Conservation (phyloP, 2,888 invertebrate species). For the Melieria crassipennis region DNA sequence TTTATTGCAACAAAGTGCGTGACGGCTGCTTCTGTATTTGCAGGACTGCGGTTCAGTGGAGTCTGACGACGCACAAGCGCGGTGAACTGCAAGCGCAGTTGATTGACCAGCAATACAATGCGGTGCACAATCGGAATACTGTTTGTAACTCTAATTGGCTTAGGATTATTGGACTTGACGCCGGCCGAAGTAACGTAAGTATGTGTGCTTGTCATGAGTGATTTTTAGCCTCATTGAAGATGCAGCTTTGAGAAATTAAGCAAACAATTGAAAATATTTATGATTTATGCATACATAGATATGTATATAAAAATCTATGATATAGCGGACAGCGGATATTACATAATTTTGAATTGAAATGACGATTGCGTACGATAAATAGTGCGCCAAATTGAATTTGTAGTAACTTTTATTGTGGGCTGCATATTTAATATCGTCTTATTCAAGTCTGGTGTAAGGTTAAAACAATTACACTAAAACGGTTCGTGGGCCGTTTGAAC, state of each 20-base stretch:
- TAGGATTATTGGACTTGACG: constrained; percentile 50
- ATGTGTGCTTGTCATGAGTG: background rate
- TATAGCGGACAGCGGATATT: background rate
- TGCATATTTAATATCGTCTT: too few relatives aligned
- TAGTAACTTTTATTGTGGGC: too few relatives aligned
- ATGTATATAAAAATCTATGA: background rate
- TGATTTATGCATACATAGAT: background rate
- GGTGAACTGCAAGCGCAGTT: background rate
- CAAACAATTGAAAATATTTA: background rate
- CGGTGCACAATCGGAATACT: constrained; percentile 52
- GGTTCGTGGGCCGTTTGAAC: too few relatives aligned
- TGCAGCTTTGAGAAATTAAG: background rate
- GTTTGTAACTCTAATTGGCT: constrained; percentile 56
- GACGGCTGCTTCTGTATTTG: background rate
- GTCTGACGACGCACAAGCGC: background rate
- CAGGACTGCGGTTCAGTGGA: constrained; percentile 19
- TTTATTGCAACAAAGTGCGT: too few relatives aligned
- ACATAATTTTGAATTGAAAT: background rate
- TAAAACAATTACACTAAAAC: too few relatives aligned
- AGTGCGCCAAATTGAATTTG: too few relatives aligned
- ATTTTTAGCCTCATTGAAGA: too few relatives aligned
- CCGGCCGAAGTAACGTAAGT: constrained; percentile 57
- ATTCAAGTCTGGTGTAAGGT: too few relatives aligned
- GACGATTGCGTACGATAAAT: too few relatives aligned
- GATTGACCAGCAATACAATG: constrained; percentile 40